Evolutionary conservation across 2,113 vertebrate genomes (phyloP).

Genomic region (Dipodomys ordii): DNA sequence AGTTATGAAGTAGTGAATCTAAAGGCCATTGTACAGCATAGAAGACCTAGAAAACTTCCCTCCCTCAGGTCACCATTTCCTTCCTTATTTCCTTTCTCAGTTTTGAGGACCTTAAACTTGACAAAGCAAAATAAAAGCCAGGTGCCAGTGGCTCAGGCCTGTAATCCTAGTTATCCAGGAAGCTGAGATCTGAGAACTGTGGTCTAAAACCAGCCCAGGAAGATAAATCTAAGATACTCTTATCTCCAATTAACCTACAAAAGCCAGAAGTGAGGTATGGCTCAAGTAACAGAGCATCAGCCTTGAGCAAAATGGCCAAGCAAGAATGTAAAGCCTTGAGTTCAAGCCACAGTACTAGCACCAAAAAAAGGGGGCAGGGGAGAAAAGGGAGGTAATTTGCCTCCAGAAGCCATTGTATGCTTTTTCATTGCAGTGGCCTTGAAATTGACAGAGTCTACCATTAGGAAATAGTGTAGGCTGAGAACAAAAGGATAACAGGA

Average conservation of each 20-base stretch:
- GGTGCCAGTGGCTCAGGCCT: too few relatives aligned
- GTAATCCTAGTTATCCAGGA: too few relatives aligned
- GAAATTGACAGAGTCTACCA: background rate
- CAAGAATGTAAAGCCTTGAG: too few relatives aligned
- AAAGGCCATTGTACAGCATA: background rate
- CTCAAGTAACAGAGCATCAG: too few relatives aligned
- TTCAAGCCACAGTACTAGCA: too few relatives aligned
- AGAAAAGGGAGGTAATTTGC: background rate
- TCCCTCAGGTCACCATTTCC: background rate
- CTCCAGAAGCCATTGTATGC: background rate
- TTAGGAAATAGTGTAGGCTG: background rate
- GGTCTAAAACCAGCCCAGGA: too few relatives aligned
- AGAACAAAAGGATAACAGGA: background rate
- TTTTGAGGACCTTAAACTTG: background rate
- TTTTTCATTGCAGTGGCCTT: background rate
- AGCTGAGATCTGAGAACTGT: too few relatives aligned
- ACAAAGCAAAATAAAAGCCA: too few relatives aligned
- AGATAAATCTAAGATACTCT: too few relatives aligned
- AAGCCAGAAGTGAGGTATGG: too few relatives aligned
- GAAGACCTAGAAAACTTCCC: background rate
- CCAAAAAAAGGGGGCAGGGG: background rate
- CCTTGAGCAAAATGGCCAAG: too few relatives aligned
- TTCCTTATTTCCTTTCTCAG: constrained; percentile 29
- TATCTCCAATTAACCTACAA: too few relatives aligned
- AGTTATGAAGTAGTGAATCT: background rate